phyloP scores from a whole-genome alignment of 2,797 vertebrate species.

The Pseudomugil gertrudae region DNA sequence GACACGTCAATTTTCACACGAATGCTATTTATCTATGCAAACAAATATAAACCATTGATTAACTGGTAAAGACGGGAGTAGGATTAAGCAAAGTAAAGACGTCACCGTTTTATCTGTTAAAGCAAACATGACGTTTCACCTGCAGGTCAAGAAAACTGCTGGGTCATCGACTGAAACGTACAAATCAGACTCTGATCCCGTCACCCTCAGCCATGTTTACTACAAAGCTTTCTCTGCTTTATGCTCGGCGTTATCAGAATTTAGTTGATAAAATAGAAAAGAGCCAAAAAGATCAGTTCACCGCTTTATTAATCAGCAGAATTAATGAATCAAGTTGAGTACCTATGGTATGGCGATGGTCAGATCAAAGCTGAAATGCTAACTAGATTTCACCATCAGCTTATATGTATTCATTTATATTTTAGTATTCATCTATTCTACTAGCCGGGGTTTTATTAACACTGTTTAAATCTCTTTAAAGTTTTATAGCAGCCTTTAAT shows the following conservation, averaged over 20 bases:
- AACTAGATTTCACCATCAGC: background rate
- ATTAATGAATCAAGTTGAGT: too few relatives aligned
- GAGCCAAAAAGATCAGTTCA: background rate
- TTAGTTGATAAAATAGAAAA: background rate
- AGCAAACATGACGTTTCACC: conserved; percentile 30
- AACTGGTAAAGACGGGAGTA: background rate
- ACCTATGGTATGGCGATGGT: background rate
- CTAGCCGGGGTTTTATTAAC: background rate
- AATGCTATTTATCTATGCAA: background rate
- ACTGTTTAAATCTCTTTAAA: background rate
- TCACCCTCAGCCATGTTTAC: conserved; percentile 1
- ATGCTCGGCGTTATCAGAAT: background rate
- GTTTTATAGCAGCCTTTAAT: background rate
- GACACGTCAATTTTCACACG: background rate
- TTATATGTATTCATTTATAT: too few relatives aligned
- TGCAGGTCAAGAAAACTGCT: background rate
- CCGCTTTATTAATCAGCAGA: background rate
- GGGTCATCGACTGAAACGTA: background rate
- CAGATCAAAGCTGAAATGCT: background rate
- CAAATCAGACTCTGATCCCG: background rate
- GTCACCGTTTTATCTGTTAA: conserved; percentile 5
- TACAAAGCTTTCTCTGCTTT: background rate
- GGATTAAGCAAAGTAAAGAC: background rate
- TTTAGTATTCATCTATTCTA: background rate
- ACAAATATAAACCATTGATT: background rate